Evolutionary conservation across 1,140 invertebrate genomes (phyloP).

Genomic region (Ectropis grisescens): DNA sequence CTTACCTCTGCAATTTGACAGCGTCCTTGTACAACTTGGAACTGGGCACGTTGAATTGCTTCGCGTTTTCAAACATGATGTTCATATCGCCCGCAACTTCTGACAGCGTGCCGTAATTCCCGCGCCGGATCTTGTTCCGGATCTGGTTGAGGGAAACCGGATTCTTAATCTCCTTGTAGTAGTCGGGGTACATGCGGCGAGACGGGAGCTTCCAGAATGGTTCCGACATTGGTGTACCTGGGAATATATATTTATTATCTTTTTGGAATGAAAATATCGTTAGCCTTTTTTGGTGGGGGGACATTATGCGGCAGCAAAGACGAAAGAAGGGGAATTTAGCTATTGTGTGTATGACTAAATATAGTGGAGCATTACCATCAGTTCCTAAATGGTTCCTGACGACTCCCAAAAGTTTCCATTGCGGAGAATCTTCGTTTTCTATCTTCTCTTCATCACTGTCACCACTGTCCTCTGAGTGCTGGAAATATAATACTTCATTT

Average conservation of each 20-base stretch:
- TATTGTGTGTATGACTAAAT: too few relatives aligned
- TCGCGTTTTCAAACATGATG: conserved; percentile 98
- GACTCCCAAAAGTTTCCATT: conserved; percentile 85
- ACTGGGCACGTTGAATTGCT: conserved; percentile 91
- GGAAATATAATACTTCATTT: conserved; percentile 7
- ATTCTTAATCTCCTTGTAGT: conserved; percentile 97
- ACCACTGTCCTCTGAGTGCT: conserved; percentile 72
- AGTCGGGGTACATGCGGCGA: conserved; percentile 93
- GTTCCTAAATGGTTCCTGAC: conserved; percentile 80
- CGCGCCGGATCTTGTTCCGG: conserved; percentile 88
- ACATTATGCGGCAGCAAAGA: too few relatives aligned
- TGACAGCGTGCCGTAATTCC: conserved; percentile 87
- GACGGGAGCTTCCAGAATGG: conserved; percentile 95
- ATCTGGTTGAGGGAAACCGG: conserved; percentile 96
- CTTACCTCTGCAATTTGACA: conserved; percentile 65
- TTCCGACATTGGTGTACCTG: conserved; percentile 82
- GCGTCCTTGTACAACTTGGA: conserved; percentile 88
- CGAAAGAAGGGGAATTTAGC: too few relatives aligned
- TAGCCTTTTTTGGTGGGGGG: too few relatives aligned
- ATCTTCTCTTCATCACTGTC: conserved; percentile 75
- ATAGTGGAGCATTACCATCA: too few relatives aligned
- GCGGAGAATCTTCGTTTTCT: conserved; percentile 79
- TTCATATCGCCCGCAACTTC: conserved; percentile 96
- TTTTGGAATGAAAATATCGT: too few relatives aligned
- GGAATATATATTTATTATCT: too few relatives aligned